Base-by-base conservation (phyloP, 2,888 invertebrate genomes). In the Platycnemis pennipes region DNA sequence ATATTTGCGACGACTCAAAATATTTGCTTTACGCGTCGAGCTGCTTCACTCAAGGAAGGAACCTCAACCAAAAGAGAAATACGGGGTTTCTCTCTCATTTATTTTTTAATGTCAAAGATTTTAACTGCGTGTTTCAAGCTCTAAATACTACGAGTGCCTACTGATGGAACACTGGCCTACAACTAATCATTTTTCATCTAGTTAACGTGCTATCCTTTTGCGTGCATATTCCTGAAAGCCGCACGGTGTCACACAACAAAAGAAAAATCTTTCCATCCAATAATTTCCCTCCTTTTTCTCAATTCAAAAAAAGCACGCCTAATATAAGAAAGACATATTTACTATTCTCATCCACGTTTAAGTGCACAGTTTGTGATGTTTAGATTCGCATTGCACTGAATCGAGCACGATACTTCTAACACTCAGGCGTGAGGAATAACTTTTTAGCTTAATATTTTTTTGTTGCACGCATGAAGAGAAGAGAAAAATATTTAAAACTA, bases 201-300 rank as follows among this genome's bases (percentile, higher is more conserved):
- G 91, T 45, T 69, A 44, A 63, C 63, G 63, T 91, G 69, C 91
- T 91, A 44, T 91, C 91, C 63, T 63, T 91, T 91, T 69, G 91
- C 69, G 91, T 56, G 63, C 91, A 69, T 91, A 77, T 56, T 7
- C 44, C 56, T 56, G 37, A n/a, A 91, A 91, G 91, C 26, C 69
- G 63, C 91, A 91, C 56, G 63, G 69, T 45, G 91, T 63, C 63
- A 37, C 37, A n/a, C 13, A 16, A 37, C n/a, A 77, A 77, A 37
- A 77, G n/a, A 63, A 63, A 37, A 91, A 63, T 91, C 63, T 91
- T 42, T 91, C 91, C 91, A 91, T 91, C 91, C 91, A 91, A 44
- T 44, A 91, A 91, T 91, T n/a, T 91, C 91, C 91, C 91, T 91
- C 91, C 91, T 91, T 91, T 91, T 91, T 63, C 91, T 91, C 91